Base-by-base conservation (phyloP, 2,113 vertebrate genomes). In the Cavia aperea region DNA sequence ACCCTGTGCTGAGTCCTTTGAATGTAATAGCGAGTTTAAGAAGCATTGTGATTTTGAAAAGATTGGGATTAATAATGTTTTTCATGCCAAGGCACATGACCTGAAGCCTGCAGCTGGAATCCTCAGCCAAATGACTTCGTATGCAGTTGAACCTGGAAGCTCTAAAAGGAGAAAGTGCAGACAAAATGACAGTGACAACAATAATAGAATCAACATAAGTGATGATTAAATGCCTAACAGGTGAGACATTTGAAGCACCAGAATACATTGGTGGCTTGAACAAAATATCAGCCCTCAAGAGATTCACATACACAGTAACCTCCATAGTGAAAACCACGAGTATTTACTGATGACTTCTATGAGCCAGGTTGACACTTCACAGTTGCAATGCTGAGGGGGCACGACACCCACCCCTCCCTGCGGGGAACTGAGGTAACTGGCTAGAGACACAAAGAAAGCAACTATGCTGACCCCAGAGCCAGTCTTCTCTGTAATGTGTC, bases 21-120 rank as follows among this genome's bases (percentile, higher is more conserved):
- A 88, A 94, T 89, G 65, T 73, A 58, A 66, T n/a, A 62, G n/a
- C 65, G 56, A 77, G 66, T 92, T 88, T 88, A 79, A 86, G 43
- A 43, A 73, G 24, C 8, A 24, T 2, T 14, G 39, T 23, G 21
- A 43, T 86, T 86, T 70, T 81, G n/a, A 88, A 82, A 94, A 85
- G 60, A 79, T 11, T 63, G 81, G n/a, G 33, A 68, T 81, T 86
- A 94, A 77, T 81, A 65, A 89, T 12, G 39, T 60, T 91, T 33
- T 43, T 75, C 43, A 36, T 26, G 31, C 51, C 29, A 54, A 23
- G 9, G 7, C 16, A 39, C 26, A 1, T 11, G 23, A 39, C 88
- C 21, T 83, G 84, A 93, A 91, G 87, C 60, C 39, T 60, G 8
- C 29, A 4, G 36, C 54, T 39, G 8, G 18, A 89, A 81, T 65